Conservation (phyloP, 2,888 invertebrate species). For the Folsomia manolachei region DNA sequence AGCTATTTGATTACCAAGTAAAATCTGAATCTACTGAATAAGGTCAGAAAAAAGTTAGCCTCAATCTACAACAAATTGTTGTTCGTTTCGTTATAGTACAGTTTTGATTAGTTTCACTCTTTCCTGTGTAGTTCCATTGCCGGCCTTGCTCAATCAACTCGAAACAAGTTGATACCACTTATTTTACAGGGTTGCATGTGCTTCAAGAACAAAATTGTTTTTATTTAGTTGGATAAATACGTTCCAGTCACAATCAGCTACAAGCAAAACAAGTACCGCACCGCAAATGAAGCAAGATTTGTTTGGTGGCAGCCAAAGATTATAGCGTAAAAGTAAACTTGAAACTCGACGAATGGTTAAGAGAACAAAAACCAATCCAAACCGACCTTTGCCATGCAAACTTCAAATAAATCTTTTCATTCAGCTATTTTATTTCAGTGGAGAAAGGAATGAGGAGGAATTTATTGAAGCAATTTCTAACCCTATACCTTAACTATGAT, state of each 20-base stretch:
- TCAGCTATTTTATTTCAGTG: conserved; percentile 1
- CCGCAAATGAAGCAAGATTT: not conserved
- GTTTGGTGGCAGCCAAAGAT: not conserved
- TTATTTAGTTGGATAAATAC: too few species aligned
- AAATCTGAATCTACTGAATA: too few species aligned
- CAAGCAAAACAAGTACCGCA: not conserved
- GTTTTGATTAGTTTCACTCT: too few species aligned
- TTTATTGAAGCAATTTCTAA: not conserved
- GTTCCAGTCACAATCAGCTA: conserved; percentile 1
- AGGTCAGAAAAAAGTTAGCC: too few species aligned
- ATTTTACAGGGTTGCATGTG: not conserved
- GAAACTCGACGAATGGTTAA: not conserved
- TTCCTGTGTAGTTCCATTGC: too few species aligned
- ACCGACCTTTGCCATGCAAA: conserved; percentile 17
- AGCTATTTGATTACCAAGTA: too few species aligned
- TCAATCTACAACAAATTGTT: too few species aligned
- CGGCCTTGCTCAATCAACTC: not conserved
- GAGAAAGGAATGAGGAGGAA: not conserved
- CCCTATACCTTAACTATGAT: not conserved
- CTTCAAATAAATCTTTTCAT: conserved; percentile 15
- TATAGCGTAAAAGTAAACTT: conserved; percentile 6
- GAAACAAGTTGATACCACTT: not conserved
- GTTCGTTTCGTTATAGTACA: too few species aligned
- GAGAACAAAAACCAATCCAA: not conserved
- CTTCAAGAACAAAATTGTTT: not conserved